These are phyloP conservation scores for Trilocha varians DNA, from an alignment of 2,888 invertebrate genomes.

Conservation along the genomic window DNA sequence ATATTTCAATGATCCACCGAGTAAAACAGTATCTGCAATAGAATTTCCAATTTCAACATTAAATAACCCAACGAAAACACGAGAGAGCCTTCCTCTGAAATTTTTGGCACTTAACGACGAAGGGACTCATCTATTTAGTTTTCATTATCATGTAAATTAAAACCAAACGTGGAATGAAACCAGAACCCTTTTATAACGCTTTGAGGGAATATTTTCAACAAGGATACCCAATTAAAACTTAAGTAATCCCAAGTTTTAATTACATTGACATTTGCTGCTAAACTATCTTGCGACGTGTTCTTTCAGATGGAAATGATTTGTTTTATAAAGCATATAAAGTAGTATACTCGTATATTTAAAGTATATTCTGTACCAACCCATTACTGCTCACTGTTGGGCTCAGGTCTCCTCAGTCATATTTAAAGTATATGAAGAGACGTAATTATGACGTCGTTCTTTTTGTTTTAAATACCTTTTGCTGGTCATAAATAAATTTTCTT, in stretches of 20 bases:
- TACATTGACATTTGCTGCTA: constrained; percentile 31
- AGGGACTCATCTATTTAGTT: constrained; percentile 2
- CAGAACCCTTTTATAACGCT: constrained; percentile 5
- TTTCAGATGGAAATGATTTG: not conserved
- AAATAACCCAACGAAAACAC: not conserved
- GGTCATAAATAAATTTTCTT: too few relatives aligned
- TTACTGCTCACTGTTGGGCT: too few relatives aligned
- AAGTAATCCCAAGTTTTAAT: constrained; percentile 37
- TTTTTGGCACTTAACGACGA: not conserved
- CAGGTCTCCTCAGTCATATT: too few relatives aligned
- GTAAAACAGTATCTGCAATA: not conserved
- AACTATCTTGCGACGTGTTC: constrained; percentile 11
- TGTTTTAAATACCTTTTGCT: too few relatives aligned
- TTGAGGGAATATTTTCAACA: constrained; percentile 10
- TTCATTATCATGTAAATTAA: constrained; percentile 7
- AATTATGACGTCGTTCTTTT: too few relatives aligned
- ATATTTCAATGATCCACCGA: too few relatives aligned
- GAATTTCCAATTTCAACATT: not conserved
- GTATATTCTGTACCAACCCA: too few relatives aligned
- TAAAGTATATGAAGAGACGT: too few relatives aligned
- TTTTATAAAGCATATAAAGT: too few relatives aligned
- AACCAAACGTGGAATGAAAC: constrained; percentile 5
- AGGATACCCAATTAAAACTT: constrained; percentile 34
- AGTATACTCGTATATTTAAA: too few relatives aligned
- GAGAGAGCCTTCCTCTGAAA: not conserved